A percentile compares a stretch with the other conserved stretches of the same genome.
Evolutionary conservation across 2,888 invertebrate species (phyloP).

Genomic region (Spilarctia lutea): DNA sequence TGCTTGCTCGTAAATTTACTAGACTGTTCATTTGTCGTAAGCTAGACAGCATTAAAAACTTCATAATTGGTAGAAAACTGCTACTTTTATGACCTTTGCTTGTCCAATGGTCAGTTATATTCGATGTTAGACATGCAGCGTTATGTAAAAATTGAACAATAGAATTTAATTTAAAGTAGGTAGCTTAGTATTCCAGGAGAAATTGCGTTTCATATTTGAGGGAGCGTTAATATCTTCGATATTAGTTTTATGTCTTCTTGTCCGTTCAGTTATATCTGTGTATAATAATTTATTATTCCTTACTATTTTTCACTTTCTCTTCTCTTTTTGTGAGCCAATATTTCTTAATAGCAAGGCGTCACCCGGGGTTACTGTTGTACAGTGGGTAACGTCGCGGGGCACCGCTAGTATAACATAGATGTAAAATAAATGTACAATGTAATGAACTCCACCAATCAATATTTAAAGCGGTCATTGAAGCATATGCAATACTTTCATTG

Average conservation of each 20-base stretch:
- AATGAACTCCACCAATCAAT: conserved; percentile 1
- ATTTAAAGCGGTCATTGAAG: conserved; percentile 16
- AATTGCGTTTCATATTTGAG: too few species aligned
- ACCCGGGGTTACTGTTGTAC: too few species aligned
- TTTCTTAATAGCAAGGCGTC: too few species aligned
- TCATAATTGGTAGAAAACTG: conserved; percentile 1
- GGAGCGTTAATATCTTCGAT: too few species aligned
- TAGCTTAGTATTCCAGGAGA: neutral
- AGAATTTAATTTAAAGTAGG: neutral
- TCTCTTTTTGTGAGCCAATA: too few species aligned
- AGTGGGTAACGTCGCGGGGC: too few species aligned
- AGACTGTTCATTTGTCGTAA: conserved; percentile 31
- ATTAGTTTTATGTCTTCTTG: too few species aligned
- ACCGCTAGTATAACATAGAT: neutral
- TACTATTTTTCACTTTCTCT: too few species aligned
- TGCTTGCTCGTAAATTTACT: conserved; percentile 40
- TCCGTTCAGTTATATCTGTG: too few species aligned
- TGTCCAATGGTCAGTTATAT: neutral
- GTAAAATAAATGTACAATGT: neutral
- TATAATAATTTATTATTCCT: too few species aligned
- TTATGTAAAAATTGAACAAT: neutral
- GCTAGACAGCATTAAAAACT: conserved; percentile 19
- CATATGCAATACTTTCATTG: conserved; percentile 16
- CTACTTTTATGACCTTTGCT: neutral
- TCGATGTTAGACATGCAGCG: neutral